phyloP scores from a whole-genome alignment of 2,797 vertebrate species.

The Garrulus glandarius region DNA sequence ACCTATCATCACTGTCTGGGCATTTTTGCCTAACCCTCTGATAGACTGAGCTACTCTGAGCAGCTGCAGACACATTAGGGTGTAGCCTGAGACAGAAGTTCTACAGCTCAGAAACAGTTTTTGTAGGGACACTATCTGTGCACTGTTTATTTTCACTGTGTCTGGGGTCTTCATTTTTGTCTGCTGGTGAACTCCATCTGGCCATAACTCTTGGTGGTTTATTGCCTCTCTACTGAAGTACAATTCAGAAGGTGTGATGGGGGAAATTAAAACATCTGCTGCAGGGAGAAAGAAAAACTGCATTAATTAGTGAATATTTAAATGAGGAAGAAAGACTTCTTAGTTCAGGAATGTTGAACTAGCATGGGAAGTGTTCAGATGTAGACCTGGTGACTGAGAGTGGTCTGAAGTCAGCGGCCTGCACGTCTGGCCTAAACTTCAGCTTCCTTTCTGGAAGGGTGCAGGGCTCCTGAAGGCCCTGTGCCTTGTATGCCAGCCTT shows the following conservation, averaged over 20 bases:
- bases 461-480: background rate
- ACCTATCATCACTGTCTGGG: background rate
- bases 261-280: background rate
- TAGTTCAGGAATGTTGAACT: background rate
- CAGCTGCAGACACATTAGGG: background rate
- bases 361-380: background rate
- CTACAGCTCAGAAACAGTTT: background rate
- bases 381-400: background rate
- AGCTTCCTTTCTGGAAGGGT: background rate
- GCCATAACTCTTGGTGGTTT: background rate
- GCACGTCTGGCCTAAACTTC: background rate
- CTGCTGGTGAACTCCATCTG: background rate
- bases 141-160: background rate
- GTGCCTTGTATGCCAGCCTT: background rate
- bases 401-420: background rate
- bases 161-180: background rate
- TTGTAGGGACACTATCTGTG: background rate
- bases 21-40: background rate
- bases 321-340: background rate
- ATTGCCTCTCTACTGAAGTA: background rate
- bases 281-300: background rate
- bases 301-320: background rate
- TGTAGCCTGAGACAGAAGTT: background rate
- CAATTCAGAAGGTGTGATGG: background rate
- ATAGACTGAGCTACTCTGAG: background rate